Base-by-base conservation (phyloP, 2,888 invertebrate genomes). In the Zelleria hepariella region DNA sequence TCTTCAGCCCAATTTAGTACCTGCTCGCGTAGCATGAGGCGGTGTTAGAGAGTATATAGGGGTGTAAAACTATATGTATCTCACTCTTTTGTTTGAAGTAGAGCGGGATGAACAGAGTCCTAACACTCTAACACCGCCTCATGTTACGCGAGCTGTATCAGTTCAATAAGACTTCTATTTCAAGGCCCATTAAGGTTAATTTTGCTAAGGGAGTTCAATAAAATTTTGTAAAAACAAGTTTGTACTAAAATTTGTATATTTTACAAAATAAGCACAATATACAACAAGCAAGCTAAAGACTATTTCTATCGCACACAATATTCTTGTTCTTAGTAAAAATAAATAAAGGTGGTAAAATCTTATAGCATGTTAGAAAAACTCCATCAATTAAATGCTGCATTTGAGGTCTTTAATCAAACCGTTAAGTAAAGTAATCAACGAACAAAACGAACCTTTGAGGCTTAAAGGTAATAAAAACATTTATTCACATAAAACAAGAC, bases 391-490 rank as follows among this genome's bases (percentile, higher is more conserved):
- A 42, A 42, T 42, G 32, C 32, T 42, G 1, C 32, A 15, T 42
- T 42, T 15, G 32, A 42, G 10, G 32, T 42, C 26, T 25, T n/a
- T 53, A 21, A 25, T 59, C 26, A 53, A 21, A 24, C 24, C 15
- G 53, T 25, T 53, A 53, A 25, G 60, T n/a, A 63, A 62, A 62
- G 60, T 61, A 61, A 61, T 57, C 18, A 61, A 58, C 42, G 57
- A 60, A 68, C 69, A 78, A 73, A 72, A 77, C 80, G 78, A 74
- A 70, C 67, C 77, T 72, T 82, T 78, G 73, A 64, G 73, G 71
- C 85, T 85, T 85, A 84, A 73, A 80, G 75, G 79, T 83, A 80
- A 75, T 74, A 72, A 68, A 70, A 69, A 70, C 66, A 75, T 80
- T 78, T 79, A 77, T 77, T 78, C 80, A 82, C 82, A 74, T 78